Evolutionary conservation across 2,113 vertebrate species (phyloP).

Genomic region (Macrotus californicus): DNA sequence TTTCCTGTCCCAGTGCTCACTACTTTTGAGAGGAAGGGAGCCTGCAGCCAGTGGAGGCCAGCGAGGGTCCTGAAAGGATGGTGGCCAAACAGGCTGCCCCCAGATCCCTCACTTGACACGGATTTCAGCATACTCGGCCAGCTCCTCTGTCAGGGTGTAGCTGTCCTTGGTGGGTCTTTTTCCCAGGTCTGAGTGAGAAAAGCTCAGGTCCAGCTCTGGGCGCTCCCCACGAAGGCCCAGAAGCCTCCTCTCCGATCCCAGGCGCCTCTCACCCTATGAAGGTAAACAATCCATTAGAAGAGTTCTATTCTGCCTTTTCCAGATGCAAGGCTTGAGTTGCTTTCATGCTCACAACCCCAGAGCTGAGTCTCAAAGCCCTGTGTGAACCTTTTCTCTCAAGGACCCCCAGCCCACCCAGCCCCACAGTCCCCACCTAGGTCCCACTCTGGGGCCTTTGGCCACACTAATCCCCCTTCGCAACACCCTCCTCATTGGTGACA

Average conservation of each 20-base stretch:
- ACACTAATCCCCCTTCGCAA: fast-evolving
- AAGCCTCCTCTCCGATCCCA: slow-evolving; percentile 71
- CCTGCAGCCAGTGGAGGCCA: slow-evolving; percentile 50
- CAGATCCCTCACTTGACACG: slow-evolving; percentile 74
- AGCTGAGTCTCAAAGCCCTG: not conserved
- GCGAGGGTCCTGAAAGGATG: slow-evolving; percentile 21
- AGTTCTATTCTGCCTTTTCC: not conserved
- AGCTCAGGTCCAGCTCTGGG: slow-evolving; percentile 74
- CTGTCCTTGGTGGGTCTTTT: slow-evolving; percentile 77
- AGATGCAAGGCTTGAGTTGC: not conserved
- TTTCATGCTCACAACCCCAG: not conserved
- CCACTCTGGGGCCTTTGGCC: not conserved
- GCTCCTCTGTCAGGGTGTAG: slow-evolving; percentile 78
- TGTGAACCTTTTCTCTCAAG: not conserved
- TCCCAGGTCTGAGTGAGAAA: slow-evolving; percentile 76
- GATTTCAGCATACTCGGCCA: slow-evolving; percentile 79
- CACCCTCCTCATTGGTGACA: not conserved
- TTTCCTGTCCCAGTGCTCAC: not conserved
- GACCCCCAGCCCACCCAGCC: not conserved
- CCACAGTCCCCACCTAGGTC: fast-evolving
- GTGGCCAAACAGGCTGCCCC: not conserved
- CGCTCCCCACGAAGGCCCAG: slow-evolving; percentile 72
- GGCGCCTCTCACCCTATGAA: slow-evolving; percentile 63
- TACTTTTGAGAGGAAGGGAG: slow-evolving; percentile 16
- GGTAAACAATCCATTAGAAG: not conserved